These are phyloP conservation scores for Crocallis elinguaria DNA, from an alignment of 2,888 invertebrate species.

Conservation along the genomic window DNA sequence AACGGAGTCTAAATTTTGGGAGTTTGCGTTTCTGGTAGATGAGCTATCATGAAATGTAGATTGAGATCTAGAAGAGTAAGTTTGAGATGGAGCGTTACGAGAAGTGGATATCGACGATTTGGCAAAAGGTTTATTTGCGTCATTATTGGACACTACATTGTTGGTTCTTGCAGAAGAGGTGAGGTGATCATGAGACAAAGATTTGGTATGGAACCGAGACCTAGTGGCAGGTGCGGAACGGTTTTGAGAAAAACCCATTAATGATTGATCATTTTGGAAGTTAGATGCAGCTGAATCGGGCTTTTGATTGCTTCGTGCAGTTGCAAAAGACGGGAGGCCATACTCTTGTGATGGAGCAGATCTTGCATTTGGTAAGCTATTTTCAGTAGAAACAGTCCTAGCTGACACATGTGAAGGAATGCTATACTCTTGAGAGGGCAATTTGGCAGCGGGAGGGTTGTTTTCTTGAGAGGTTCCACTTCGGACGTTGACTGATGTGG, in stretches of 20 bases:
- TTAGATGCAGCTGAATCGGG: neutral
- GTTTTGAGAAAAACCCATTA: conserved; percentile 3
- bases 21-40: conserved; percentile 43
- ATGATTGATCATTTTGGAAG: neutral
- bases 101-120: conserved; percentile 5
- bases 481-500: conserved; percentile 3
- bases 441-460: conserved; percentile 27
- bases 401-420: conserved; percentile 20
- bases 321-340: conserved; percentile 49
- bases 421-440: conserved; percentile 36
- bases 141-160: neutral
- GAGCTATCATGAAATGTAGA: conserved; percentile 9
- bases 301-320: conserved; percentile 1
- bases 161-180: conserved; percentile 10
- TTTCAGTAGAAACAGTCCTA: conserved; percentile 25
- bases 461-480: conserved; percentile 28
- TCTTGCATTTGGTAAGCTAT: conserved; percentile 23
- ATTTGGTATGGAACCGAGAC: neutral
- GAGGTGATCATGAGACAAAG: neutral
- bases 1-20: conserved; percentile 44
- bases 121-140: conserved; percentile 3
- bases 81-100: conserved; percentile 3
- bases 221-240: neutral
- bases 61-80: conserved; percentile 5
- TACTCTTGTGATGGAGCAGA: conserved; percentile 49